Evolutionary conservation across 2,113 vertebrate species (phyloP).

Genomic region (Tragelaphus scriptus): DNA sequence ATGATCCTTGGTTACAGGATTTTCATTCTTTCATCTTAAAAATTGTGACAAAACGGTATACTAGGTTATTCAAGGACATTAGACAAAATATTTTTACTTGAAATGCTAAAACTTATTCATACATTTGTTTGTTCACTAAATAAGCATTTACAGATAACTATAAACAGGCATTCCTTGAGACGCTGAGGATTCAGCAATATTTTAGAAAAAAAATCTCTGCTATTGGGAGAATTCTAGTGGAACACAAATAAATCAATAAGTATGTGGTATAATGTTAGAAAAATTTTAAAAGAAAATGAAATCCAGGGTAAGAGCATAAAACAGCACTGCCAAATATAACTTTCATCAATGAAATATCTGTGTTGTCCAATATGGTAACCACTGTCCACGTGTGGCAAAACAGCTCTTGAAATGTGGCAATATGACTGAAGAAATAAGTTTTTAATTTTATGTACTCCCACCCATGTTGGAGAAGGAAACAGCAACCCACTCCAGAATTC

Average conservation of each 20-base stretch:
- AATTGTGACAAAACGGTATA: neutral
- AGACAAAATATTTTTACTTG: neutral
- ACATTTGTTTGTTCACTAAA: neutral
- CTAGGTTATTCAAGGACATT: neutral
- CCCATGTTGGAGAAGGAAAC: neutral
- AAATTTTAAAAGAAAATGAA: neutral
- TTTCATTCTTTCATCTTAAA: constrained; percentile 5
- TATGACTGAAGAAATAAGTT: neutral
- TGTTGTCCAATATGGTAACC: neutral
- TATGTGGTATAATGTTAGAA: neutral
- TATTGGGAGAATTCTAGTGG: neutral
- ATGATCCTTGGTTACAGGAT: neutral
- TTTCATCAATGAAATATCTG: neutral
- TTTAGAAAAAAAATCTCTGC: neutral
- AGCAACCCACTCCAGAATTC: neutral
- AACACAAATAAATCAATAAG: neutral
- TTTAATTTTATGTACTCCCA: neutral
- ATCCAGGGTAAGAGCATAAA: neutral
- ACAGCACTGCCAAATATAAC: neutral
- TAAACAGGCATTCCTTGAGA: neutral
- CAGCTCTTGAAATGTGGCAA: neutral
- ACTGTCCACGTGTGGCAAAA: neutral
- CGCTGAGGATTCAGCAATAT: neutral
- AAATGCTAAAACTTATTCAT: neutral
- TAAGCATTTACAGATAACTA: neutral